A percentile compares a stretch with the other conserved stretches of the same genome.
Evolutionary conservation across 1,140 invertebrate species (phyloP).

Genomic region (Brachionus plicatilis): DNA sequence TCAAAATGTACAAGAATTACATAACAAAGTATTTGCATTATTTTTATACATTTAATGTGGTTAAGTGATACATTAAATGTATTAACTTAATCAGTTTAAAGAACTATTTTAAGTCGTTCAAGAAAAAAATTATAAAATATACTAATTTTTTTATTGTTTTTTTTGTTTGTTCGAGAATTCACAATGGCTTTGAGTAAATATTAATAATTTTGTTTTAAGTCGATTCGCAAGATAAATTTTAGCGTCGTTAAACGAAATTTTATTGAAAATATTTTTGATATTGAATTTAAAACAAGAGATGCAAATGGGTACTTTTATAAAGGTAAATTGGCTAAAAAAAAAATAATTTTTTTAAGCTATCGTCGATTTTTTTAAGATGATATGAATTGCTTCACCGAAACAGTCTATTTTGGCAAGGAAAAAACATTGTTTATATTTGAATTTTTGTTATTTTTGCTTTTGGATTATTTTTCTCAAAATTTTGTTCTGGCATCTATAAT

Average conservation of each 20-base stretch:
- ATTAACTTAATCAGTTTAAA: too few species aligned
- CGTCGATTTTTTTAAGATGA: not conserved
- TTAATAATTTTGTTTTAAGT: not conserved
- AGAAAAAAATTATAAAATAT: not conserved
- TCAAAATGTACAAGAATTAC: too few species aligned
- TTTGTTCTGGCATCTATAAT: constrained; percentile 63
- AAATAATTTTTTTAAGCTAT: not conserved
- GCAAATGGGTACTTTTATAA: constrained; percentile 72
- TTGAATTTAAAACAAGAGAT: constrained; percentile 66
- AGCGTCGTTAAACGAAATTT: constrained; percentile 63
- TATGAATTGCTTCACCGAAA: not conserved
- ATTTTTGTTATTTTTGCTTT: constrained; percentile 65
- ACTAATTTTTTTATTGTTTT: not conserved
- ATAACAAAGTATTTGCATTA: too few species aligned
- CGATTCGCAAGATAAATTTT: not conserved
- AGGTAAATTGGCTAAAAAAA: constrained; percentile 58
- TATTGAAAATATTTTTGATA: constrained; percentile 69
- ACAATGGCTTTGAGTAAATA: not conserved
- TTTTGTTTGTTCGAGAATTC: not conserved
- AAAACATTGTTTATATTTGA: constrained; percentile 68
- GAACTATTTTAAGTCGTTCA: not conserved
- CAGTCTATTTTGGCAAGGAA: constrained; percentile 68
- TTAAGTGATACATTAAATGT: too few species aligned
- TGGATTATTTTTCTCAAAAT: constrained; percentile 61
- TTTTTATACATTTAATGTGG: too few species aligned